Percentiles rank a stretch among this genome's conserved stretches.
These are phyloP conservation scores for Maniola hyperantus DNA, from an alignment of 2,888 invertebrate species.

Conservation along the genomic window DNA sequence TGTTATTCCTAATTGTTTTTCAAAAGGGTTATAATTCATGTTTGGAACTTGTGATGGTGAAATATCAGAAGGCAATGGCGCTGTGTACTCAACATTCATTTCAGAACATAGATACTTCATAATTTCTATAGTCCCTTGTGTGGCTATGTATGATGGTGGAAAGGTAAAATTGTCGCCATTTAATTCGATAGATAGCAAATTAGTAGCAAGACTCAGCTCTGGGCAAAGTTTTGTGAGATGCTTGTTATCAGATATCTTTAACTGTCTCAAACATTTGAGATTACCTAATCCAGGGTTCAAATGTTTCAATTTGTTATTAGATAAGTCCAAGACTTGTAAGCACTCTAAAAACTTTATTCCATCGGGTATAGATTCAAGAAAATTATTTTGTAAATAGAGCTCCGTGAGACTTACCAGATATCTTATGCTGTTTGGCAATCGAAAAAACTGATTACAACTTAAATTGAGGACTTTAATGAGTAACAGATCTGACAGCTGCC, in stretches of 20 bases:
- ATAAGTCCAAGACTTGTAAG: constrained; percentile 86
- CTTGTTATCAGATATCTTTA: constrained; percentile 84
- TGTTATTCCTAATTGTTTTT: constrained; percentile 56
- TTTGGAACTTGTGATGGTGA: constrained; percentile 57
- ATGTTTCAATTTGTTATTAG: constrained; percentile 85
- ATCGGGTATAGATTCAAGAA: constrained; percentile 86
- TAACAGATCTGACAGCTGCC: constrained; percentile 86
- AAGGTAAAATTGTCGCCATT: constrained; percentile 84
- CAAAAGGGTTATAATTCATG: constrained; percentile 61
- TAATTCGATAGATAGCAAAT: constrained; percentile 83
- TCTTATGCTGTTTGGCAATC: constrained; percentile 85
- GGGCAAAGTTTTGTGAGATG: constrained; percentile 84
- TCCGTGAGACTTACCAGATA: constrained; percentile 87
- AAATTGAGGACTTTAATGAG: constrained; percentile 86
- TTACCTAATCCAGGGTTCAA: constrained; percentile 85
- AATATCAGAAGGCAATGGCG: constrained; percentile 61
- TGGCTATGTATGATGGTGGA: constrained; percentile 84
- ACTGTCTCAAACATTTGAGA: constrained; percentile 82
- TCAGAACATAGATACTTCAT: constrained; percentile 83
- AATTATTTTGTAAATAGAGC: constrained; percentile 88
- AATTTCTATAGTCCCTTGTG: constrained; percentile 84
- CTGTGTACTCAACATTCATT: constrained; percentile 76
- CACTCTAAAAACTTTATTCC: constrained; percentile 84
- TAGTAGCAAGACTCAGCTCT: constrained; percentile 85
- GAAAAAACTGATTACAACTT: constrained; percentile 84